Base-by-base conservation (phyloP, 2,888 invertebrate species). In the Ophion ventricosus region DNA sequence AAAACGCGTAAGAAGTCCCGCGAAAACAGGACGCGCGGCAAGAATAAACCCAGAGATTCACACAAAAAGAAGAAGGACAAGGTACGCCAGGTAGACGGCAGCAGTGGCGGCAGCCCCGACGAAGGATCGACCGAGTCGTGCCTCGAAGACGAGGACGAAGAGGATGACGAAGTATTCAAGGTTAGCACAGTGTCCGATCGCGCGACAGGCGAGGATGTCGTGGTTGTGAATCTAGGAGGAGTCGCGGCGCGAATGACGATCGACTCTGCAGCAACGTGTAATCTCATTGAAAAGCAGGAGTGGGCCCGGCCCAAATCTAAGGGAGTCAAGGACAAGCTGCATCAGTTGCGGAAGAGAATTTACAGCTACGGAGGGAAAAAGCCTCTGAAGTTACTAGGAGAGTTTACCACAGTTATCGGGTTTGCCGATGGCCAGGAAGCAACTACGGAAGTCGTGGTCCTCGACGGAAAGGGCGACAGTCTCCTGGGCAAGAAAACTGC, bases 401-500 rank as follows among this genome's bases (percentile, higher is more conserved):
- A 29, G 29, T 29, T 29, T 29, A 29, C 29, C 29, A 4, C 29
- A 3, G 29, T 29, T 29, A 29, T 29, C 29, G 29, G 29, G 23
- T 10, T 59, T 20, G 59, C 23, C 23, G 23, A 23, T 59, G 59
- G 23, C 11, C 8, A 59, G 23, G 23, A 11, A 23, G 20, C 25
- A 61, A 73, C 85, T 23, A 81, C 78, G 29, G 88, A 87, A 70
- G 88, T 84, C 43, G 66, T 84, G 14, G 49, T 81, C 2, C 67
- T 75, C 14, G 70, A 64, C 20, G 74, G 74, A 20, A 84, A 78
- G 7, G 86, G 64, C 10, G 64, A 72, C 64, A 66, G 76, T 35
- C 79, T 88, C 26, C 69, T 88, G 49, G 88, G 87, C 3, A 87
- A 87, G 75, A 63, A 78, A 8, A 89, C 88, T 4, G 87, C 88